Percentiles rank a stretch among this genome's conserved stretches.
phyloP scores from a whole-genome alignment of 2,113 vertebrate genomes.

The Eulemur macaco region DNA sequence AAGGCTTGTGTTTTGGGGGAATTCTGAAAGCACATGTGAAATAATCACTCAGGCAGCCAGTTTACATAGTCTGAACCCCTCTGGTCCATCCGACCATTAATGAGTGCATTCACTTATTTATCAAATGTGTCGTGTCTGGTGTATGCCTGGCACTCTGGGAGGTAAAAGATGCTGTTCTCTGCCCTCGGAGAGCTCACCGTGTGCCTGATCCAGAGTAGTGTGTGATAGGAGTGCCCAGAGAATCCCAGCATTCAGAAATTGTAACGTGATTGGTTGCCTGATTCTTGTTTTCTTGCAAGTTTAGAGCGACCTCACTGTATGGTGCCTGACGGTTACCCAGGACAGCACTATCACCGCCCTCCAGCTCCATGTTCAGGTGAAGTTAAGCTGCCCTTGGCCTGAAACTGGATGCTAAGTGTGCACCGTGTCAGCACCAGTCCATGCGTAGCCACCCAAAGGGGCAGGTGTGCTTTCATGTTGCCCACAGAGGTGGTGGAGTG shows the following conservation, averaged over 20 bases:
- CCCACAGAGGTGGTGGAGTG: background rate
- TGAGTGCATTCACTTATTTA: background rate
- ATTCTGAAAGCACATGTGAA: background rate
- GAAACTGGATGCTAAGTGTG: background rate
- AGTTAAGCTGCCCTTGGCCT: background rate
- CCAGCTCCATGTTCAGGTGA: background rate
- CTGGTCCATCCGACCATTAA: background rate
- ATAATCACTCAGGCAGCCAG: background rate
- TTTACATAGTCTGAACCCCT: background rate
- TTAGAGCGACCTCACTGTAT: background rate
- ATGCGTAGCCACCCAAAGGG: rapidly evolving
- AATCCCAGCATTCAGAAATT: background rate
- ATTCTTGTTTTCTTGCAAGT: background rate
- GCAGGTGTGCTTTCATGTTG: background rate
- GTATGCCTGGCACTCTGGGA: background rate
- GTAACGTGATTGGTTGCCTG: background rate
- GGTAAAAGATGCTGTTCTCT: background rate
- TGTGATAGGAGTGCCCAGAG: background rate
- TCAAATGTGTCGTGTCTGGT: background rate
- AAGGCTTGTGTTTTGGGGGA: constrained; percentile 26
- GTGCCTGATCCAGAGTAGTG: background rate
- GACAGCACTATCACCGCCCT: too few relatives aligned
- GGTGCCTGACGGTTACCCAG: background rate
- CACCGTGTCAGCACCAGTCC: background rate
- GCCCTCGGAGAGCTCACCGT: background rate